phyloP scores from a whole-genome alignment of 2,113 vertebrate species.

The Onychostruthus taczanowskii region DNA sequence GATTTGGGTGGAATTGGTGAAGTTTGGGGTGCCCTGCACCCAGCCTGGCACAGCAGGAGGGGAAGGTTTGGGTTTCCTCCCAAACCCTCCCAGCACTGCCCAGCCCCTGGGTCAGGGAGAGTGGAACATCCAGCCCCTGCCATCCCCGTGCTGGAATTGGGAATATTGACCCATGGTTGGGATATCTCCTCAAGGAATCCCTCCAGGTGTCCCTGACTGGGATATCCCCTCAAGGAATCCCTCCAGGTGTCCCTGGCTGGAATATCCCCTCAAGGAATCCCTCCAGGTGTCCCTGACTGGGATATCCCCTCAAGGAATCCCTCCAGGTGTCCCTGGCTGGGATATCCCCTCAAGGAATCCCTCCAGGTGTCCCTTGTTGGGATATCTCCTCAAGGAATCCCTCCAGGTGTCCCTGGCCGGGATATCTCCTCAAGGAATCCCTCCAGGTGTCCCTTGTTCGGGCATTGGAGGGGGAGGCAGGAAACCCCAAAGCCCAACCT shows the following conservation, averaged over 20 bases:
- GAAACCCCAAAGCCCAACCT: not conserved
- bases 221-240: too few species aligned
- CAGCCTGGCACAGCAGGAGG: not conserved
- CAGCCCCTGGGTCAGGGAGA: not conserved
- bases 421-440: not conserved
- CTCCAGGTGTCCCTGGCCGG: too few species aligned
- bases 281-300: not conserved
- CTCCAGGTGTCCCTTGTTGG: too few species aligned
- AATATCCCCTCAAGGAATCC: not conserved
- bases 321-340: too few species aligned
- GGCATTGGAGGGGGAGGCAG: not conserved
- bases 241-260: too few species aligned
- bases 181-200: not conserved
- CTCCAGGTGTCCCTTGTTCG: not conserved
- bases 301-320: too few species aligned
- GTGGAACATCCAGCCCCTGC: not conserved
- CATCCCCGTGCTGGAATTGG: not conserved
- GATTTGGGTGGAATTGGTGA: not conserved
- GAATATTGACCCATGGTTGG: rapidly evolving
- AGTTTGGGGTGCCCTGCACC: not conserved
- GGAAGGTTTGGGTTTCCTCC: not conserved
- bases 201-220: not conserved
- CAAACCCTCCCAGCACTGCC: not conserved
- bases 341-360: not conserved
- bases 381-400: not conserved